Evolutionary conservation across 2,113 vertebrate genomes (phyloP).

Genomic region (Colaptes auratus): DNA sequence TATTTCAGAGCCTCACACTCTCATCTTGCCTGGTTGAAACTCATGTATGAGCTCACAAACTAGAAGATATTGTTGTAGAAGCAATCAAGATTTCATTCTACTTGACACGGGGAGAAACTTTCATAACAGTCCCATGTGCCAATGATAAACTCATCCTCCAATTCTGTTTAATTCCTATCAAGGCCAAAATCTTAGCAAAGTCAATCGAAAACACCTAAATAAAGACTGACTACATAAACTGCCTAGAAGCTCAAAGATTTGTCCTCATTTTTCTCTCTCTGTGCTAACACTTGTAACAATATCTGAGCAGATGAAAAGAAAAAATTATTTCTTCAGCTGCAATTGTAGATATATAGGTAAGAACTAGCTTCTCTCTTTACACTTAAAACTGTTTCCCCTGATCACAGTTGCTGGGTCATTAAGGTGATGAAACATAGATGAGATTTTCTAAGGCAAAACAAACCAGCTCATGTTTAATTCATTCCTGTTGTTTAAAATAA

Average conservation of each 20-base stretch:
- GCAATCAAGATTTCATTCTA: background rate
- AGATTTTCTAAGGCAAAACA: background rate
- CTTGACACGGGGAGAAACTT: background rate
- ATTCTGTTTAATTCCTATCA: background rate
- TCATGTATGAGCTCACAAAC: background rate
- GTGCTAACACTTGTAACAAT: background rate
- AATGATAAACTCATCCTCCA: background rate
- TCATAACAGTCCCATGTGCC: background rate
- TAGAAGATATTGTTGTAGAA: background rate
- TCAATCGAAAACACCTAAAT: background rate
- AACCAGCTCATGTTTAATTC: background rate
- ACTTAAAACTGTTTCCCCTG: background rate
- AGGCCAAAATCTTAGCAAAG: background rate
- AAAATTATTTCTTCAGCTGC: background rate
- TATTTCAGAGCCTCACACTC: conserved; percentile 1
- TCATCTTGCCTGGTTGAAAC: background rate
- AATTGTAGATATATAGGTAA: background rate
- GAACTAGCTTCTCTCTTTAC: background rate
- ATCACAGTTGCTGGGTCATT: background rate
- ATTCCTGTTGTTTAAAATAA: conserved; percentile 29
- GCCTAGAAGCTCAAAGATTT: background rate
- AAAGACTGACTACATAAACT: background rate
- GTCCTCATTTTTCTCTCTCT: background rate
- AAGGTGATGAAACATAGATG: background rate
- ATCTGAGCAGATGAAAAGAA: background rate